A percentile compares a stretch with the other conserved stretches of the same genome.
phyloP scores from a whole-genome alignment of 2,888 invertebrate species.

The Drosophila borealis region DNA sequence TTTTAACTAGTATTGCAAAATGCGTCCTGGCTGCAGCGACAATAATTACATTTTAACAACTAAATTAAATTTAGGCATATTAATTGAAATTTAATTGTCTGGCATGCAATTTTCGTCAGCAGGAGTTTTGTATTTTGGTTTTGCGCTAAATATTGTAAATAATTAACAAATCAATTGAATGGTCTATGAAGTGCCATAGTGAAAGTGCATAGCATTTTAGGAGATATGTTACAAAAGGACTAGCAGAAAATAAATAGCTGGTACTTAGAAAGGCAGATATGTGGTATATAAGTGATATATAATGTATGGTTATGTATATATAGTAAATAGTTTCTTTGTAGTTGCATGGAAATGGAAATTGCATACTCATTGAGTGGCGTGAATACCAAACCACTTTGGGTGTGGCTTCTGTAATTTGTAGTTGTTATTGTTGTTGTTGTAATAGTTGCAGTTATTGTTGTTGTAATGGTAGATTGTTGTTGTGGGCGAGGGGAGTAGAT shows the following conservation, averaged over 20 bases:
- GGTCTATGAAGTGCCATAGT: constrained; percentile 47
- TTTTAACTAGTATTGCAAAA: constrained; percentile 31
- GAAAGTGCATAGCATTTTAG: constrained; percentile 23
- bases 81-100: constrained; percentile 72
- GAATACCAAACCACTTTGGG: constrained; percentile 84
- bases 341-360: constrained; percentile 49
- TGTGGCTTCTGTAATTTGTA: constrained; percentile 66
- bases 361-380: constrained; percentile 85
- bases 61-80: constrained; percentile 65
- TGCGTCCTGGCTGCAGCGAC: constrained; percentile 36
- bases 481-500: constrained; percentile 37
- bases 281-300: constrained; percentile 17
- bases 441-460: constrained; percentile 46
- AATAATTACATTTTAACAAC: constrained; percentile 55
- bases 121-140: constrained; percentile 23
- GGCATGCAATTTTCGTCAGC: constrained; percentile 45
- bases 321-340: constrained; percentile 35
- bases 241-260: constrained; percentile 15
- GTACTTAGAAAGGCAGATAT: constrained; percentile 9
- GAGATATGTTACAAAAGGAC: constrained; percentile 16
- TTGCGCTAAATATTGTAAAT: constrained; percentile 48
- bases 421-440: constrained; percentile 52
- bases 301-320: constrained; percentile 28
- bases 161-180: constrained; percentile 72
- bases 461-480: constrained; percentile 26